These are phyloP conservation scores for Aculops lycopersici DNA, from an alignment of 1,140 invertebrate genomes.

Conservation along the genomic window DNA sequence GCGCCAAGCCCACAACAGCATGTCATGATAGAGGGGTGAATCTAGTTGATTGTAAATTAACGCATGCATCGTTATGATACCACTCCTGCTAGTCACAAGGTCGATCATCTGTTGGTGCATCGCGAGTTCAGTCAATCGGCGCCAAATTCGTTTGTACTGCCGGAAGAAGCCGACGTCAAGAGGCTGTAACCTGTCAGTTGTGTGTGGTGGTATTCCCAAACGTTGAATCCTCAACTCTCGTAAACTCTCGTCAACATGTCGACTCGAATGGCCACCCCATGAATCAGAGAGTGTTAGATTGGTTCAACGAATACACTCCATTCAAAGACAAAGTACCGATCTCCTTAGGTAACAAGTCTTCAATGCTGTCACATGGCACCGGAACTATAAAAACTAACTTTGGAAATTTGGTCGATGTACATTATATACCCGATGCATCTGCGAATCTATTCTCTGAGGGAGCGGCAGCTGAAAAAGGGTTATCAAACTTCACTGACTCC, in stretches of 20 bases:
- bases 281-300: neutral
- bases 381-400: neutral
- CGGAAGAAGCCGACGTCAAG: neutral
- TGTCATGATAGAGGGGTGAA: neutral
- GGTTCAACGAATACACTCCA: neutral
- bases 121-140: neutral
- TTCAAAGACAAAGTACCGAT: neutral
- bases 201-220: neutral
- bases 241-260: neutral
- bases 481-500: neutral
- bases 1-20: neutral
- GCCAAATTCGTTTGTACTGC: neutral
- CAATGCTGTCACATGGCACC: neutral
- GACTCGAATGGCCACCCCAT: neutral
- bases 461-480: neutral
- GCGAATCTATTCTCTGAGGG: neutral
- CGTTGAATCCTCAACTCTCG: neutral
- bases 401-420: neutral
- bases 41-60: slow-evolving; percentile 1
- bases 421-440: neutral
- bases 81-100: neutral
- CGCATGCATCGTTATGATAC: slow-evolving; percentile 1
- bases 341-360: neutral
- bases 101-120: neutral
- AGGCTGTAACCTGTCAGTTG: neutral